Percentiles rank a stretch among this genome's conserved stretches.
Evolutionary conservation across 2,888 invertebrate species (phyloP).

Genomic region (Tricholauxania praeusta): DNA sequence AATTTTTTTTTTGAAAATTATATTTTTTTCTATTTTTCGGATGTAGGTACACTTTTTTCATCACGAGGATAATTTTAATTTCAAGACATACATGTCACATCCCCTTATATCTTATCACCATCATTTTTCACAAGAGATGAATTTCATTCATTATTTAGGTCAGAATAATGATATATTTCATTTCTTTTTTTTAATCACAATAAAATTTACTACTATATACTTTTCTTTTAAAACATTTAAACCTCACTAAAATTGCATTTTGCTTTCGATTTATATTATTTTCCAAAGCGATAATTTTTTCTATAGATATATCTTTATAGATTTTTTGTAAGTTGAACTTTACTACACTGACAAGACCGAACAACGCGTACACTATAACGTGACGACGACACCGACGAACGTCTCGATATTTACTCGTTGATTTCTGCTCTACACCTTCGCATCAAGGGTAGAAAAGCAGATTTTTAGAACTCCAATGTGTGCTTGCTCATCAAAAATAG

Average conservation of each 20-base stretch:
- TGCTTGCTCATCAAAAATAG: constrained; percentile 31
- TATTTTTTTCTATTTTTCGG: background rate
- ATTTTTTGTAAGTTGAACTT: constrained; percentile 21
- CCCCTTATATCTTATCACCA: constrained; percentile 12
- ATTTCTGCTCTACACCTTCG: constrained; percentile 22
- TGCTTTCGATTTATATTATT: background rate
- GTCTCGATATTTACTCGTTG: constrained; percentile 45
- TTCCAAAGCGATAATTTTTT: constrained; percentile 5
- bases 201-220: no score
- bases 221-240: background rate
- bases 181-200: no score
- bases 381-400: constrained; percentile 42
- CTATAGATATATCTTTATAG: background rate
- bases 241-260: constrained; percentile 7
- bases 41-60: background rate
- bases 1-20: background rate
- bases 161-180: no score
- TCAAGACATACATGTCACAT: background rate
- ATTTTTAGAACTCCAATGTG: constrained; percentile 6
- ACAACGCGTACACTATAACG: constrained; percentile 46
- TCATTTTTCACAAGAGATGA: background rate
- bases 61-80: background rate
- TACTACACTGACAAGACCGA: constrained; percentile 17
- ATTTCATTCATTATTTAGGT: no score
- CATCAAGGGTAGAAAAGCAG: constrained; percentile 29